phyloP scores from a whole-genome alignment of 2,888 invertebrate species.

The Metacarcinus magister region DNA sequence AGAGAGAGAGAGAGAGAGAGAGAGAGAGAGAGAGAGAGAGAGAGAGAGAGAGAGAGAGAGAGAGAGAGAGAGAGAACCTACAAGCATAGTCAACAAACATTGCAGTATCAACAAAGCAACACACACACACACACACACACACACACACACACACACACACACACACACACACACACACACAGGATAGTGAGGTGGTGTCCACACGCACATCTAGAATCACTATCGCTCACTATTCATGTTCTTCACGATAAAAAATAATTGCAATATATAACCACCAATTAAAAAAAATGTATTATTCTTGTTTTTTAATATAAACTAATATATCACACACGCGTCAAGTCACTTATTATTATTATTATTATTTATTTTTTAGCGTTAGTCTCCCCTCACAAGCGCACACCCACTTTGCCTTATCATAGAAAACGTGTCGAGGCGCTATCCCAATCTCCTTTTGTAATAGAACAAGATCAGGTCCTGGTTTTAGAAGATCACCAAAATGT shows the following conservation, averaged over 20 bases:
- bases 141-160: slow-evolving; percentile 51
- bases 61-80: background rate
- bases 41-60: slow-evolving; percentile 57
- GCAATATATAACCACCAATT: too few species aligned
- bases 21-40: slow-evolving; percentile 63
- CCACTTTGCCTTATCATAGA: background rate
- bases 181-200: background rate
- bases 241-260: too few species aligned
- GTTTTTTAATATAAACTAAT: too few species aligned
- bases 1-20: slow-evolving; percentile 58
- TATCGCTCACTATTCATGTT: background rate
- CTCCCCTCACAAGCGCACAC: background rate
- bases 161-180: slow-evolving; percentile 66
- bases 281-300: too few species aligned
- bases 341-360: background rate
- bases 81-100: too few species aligned
- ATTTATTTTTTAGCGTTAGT: background rate
- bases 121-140: background rate
- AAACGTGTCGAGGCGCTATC: background rate
- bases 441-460: background rate
- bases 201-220: background rate
- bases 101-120: background rate
- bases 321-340: too few species aligned
- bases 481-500: too few species aligned
- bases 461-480: too few species aligned